Evolutionary conservation across 2,888 invertebrate species (phyloP).

Genomic region (Drosophila helvetica): DNA sequence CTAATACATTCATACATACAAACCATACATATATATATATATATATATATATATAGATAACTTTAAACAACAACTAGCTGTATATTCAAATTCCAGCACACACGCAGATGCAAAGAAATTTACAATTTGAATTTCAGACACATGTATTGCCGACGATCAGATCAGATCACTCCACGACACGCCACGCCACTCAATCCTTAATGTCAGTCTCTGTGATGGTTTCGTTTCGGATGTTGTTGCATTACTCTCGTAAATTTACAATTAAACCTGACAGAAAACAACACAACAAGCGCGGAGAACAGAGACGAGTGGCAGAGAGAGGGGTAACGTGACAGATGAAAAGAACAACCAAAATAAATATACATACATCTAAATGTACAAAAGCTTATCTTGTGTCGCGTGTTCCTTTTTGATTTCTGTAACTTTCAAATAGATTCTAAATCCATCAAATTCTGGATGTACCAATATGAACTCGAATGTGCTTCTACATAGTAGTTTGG

Average conservation of each 20-base stretch:
- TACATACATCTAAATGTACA: constrained; percentile 76
- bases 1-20: constrained; percentile 73
- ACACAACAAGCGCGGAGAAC: constrained; percentile 39
- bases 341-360: constrained; percentile 46
- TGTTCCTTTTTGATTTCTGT: constrained; percentile 41
- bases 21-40: constrained; percentile 37
- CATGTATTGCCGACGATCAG: constrained; percentile 2
- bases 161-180: constrained; percentile 30
- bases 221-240: constrained; percentile 59
- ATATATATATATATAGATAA: constrained; percentile 57
- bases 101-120: constrained; percentile 25
- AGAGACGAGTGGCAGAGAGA: constrained; percentile 30
- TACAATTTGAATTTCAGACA: constrained; percentile 17
- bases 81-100: constrained; percentile 71
- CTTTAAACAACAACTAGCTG: constrained; percentile 68
- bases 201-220: constrained; percentile 70
- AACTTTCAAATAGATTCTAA: not conserved
- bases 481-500: no score
- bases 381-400: constrained; percentile 66
- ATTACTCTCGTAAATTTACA: constrained; percentile 20
- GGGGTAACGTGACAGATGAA: constrained; percentile 18
- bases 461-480: no score
- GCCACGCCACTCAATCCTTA: constrained; percentile 63
- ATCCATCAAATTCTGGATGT: no score
- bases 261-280: constrained; percentile 21